Evolutionary conservation across 2,888 invertebrate genomes (phyloP).

Genomic region (Plemyria rubiginata): DNA sequence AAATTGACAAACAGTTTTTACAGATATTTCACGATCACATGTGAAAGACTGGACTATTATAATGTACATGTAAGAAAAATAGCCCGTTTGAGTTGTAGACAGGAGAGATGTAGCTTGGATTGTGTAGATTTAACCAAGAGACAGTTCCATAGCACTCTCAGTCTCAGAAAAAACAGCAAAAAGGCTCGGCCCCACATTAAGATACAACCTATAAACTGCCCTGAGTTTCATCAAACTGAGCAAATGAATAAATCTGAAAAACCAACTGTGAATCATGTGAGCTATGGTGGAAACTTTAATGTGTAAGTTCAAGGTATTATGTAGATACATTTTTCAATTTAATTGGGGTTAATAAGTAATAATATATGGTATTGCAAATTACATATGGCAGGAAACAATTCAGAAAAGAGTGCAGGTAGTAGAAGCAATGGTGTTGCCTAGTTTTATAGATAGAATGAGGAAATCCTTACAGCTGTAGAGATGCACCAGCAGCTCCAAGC

Average conservation of each 20-base stretch:
- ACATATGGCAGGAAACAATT: too few species aligned
- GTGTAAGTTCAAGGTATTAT: conserved; percentile 57
- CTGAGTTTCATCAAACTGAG: conserved; percentile 51
- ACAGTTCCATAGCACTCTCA: conserved; percentile 47
- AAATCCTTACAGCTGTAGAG: too few species aligned
- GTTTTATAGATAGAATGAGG: too few species aligned
- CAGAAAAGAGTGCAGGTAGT: too few species aligned
- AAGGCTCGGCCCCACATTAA: conserved; percentile 57
- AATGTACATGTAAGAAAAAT: conserved; percentile 61
- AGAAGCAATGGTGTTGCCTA: too few species aligned
- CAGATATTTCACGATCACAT: conserved; percentile 72
- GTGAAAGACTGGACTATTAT: conserved; percentile 52
- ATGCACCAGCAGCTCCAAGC: too few species aligned
- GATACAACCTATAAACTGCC: conserved; percentile 52
- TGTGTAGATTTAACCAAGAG: conserved; percentile 31
- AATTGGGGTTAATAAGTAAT: too few species aligned
- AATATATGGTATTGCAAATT: too few species aligned
- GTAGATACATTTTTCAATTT: neutral
- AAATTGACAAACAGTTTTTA: conserved; percentile 79
- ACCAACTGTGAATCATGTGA: conserved; percentile 59
- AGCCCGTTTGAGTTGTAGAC: conserved; percentile 58
- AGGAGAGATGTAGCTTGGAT: conserved; percentile 58
- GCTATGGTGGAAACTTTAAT: conserved; percentile 66
- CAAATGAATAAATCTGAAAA: conserved; percentile 69
- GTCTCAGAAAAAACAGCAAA: conserved; percentile 51